Evolutionary conservation across 1,140 invertebrate genomes (phyloP).

Genomic region (Thaumatotibia leucotreta): DNA sequence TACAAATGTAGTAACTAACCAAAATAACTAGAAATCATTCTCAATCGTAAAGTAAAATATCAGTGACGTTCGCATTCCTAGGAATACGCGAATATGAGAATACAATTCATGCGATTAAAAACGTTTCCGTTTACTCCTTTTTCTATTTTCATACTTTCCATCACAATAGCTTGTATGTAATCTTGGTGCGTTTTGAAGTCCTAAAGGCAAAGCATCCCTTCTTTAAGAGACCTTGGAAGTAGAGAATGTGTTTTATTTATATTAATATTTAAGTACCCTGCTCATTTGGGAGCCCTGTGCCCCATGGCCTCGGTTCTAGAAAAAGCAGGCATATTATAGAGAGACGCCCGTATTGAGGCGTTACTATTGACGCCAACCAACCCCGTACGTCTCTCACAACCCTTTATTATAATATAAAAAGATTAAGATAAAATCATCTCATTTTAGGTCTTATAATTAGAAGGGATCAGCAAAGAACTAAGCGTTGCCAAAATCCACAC

Average conservation of each 20-base stretch:
- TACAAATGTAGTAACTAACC: no score
- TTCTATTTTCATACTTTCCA: not conserved
- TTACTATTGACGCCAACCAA: constrained; percentile 68
- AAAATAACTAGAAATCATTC: no score
- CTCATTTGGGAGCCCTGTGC: constrained; percentile 67
- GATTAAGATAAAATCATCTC: not conserved
- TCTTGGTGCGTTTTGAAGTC: not conserved
- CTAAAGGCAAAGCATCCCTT: no score
- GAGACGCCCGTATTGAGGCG: constrained; percentile 72
- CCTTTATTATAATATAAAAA: not conserved
- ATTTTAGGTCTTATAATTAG: not conserved
- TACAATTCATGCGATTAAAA: no score
- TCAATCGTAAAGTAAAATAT: no score
- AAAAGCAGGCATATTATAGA: constrained; percentile 70
- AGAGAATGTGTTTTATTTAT: not conserved
- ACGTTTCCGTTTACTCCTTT: no score
- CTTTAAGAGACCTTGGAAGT: not conserved
- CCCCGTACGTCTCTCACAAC: constrained; percentile 71
- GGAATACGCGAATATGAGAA: no score
- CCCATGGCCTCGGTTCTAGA: constrained; percentile 67
- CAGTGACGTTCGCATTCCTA: no score
- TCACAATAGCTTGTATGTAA: not conserved
- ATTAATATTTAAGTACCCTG: constrained; percentile 31
- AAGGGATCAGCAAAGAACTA: not conserved
- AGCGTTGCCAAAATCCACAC: not conserved